Evolutionary conservation across 2,113 vertebrate species (phyloP).

Genomic region (Nematolebias whitei): DNA sequence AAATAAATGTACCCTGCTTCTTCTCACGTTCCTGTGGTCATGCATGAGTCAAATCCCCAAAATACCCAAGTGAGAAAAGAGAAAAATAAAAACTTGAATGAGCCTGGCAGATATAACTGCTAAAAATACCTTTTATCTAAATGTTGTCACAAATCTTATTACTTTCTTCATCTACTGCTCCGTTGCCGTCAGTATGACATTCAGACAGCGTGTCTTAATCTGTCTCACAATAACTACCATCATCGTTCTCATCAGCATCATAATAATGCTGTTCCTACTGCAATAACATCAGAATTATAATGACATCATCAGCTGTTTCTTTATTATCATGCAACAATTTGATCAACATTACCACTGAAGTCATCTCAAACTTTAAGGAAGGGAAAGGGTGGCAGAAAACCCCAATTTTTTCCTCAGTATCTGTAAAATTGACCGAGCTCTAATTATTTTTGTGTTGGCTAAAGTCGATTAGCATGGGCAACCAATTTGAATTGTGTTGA

Average conservation of each 20-base stretch:
- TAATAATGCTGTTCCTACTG: conserved; percentile 15
- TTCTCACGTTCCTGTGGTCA: conserved; percentile 15
- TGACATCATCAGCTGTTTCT: neutral
- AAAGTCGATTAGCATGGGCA: no score
- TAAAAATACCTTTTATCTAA: conserved; percentile 27
- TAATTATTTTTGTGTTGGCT: no score
- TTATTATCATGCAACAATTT: conserved; percentile 25
- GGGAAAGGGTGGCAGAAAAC: no score
- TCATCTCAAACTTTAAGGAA: conserved; percentile 13
- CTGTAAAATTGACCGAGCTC: no score
- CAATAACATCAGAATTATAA: conserved; percentile 31
- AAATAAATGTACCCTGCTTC: conserved; percentile 17
- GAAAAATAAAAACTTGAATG: conserved; percentile 1
- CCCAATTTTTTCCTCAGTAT: no score
- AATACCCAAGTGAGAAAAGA: conserved; percentile 27
- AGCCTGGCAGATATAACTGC: conserved; percentile 36
- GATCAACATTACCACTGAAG: conserved; percentile 4
- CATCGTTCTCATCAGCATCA: conserved; percentile 26
- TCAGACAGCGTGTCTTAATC: conserved; percentile 36
- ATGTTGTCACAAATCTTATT: conserved; percentile 37
- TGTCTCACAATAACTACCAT: conserved; percentile 24
- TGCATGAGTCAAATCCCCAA: conserved; percentile 8
- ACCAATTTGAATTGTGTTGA: no score
- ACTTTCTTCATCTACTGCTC: conserved; percentile 8
- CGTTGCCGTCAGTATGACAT: conserved; percentile 33